phyloP scores from a whole-genome alignment of 64 coral and sea anemone genomes.

The Hydrozoanthus tunicans region DNA sequence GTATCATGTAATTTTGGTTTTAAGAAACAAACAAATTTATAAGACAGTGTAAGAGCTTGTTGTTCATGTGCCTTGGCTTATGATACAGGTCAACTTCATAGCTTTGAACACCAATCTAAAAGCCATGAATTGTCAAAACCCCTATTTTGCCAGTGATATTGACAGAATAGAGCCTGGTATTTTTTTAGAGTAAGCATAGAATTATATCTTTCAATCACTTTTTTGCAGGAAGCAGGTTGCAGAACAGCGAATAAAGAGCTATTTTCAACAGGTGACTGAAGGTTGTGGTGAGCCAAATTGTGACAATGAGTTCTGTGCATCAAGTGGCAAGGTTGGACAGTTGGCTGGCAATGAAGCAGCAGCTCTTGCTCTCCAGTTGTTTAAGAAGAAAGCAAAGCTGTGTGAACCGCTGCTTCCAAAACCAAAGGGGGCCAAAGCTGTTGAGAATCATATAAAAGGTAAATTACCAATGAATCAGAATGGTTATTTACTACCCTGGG shows the following conservation, averaged over 20 bases:
- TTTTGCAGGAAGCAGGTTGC: slow-evolving; percentile 25
- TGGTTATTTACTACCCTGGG: no score
- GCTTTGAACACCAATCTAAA: no score
- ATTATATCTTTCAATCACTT: background rate
- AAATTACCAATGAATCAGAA: background rate
- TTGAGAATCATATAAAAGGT: slow-evolving; percentile 19
- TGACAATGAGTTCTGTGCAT: slow-evolving; percentile 52
- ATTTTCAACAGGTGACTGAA: slow-evolving; percentile 36
- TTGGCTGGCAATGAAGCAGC: slow-evolving; percentile 19
- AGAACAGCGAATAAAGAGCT: slow-evolving; percentile 29
- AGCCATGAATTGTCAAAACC: no score
- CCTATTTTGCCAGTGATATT: no score
- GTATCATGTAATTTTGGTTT: no score
- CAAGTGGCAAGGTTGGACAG: slow-evolving; percentile 26
- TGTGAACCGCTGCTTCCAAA: slow-evolving; percentile 26
- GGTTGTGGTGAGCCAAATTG: slow-evolving; percentile 21
- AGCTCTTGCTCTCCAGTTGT: slow-evolving; percentile 40
- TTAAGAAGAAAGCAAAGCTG: slow-evolving; percentile 54
- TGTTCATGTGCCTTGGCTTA: no score
- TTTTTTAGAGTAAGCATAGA: no score
- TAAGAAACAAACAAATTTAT: no score
- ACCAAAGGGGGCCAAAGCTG: background rate
- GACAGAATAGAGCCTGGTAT: no score
- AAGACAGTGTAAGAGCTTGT: no score
- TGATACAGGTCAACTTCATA: no score